Evolutionary conservation across 2,113 vertebrate species (phyloP).

Genomic region (Bagarius yarrelli): DNA sequence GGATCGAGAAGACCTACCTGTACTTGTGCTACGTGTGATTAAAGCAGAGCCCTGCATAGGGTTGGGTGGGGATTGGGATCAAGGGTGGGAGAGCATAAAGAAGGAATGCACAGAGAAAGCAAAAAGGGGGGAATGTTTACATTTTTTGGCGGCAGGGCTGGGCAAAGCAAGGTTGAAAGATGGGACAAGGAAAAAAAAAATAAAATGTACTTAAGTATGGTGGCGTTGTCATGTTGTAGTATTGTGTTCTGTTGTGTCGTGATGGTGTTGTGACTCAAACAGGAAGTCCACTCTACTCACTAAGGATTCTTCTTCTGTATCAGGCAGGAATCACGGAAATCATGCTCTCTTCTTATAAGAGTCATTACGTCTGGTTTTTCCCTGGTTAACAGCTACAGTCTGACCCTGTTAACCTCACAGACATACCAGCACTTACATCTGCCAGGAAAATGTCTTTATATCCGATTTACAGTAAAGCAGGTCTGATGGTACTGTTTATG

Average conservation of each 20-base stretch:
- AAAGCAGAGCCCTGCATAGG: background rate
- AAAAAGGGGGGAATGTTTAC: slow-evolving; percentile 25
- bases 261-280: slow-evolving; percentile 22
- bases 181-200: slow-evolving; percentile 10
- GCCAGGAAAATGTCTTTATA: slow-evolving; percentile 11
- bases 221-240: slow-evolving; percentile 29
- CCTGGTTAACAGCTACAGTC: slow-evolving; percentile 10
- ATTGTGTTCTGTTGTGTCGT: slow-evolving; percentile 29
- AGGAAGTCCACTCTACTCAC: slow-evolving; percentile 35
- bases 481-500: slow-evolving; percentile 4
- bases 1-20: slow-evolving; percentile 99
- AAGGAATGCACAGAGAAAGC: slow-evolving; percentile 17
- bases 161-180: slow-evolving; percentile 30
- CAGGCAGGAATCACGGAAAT: background rate
- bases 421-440: slow-evolving; percentile 40
- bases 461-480: slow-evolving; percentile 4
- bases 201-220: slow-evolving; percentile 25
- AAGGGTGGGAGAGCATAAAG: slow-evolving; percentile 1
- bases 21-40: slow-evolving; percentile 94
- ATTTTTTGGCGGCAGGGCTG: slow-evolving; percentile 37
- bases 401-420: slow-evolving; percentile 8
- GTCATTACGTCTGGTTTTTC: slow-evolving; percentile 2
- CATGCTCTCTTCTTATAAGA: slow-evolving; percentile 25
- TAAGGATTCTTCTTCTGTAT: slow-evolving; percentile 7
- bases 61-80: background rate